phyloP scores from a whole-genome alignment of 2,113 vertebrate genomes.

The Nyctereutes procyonoides region DNA sequence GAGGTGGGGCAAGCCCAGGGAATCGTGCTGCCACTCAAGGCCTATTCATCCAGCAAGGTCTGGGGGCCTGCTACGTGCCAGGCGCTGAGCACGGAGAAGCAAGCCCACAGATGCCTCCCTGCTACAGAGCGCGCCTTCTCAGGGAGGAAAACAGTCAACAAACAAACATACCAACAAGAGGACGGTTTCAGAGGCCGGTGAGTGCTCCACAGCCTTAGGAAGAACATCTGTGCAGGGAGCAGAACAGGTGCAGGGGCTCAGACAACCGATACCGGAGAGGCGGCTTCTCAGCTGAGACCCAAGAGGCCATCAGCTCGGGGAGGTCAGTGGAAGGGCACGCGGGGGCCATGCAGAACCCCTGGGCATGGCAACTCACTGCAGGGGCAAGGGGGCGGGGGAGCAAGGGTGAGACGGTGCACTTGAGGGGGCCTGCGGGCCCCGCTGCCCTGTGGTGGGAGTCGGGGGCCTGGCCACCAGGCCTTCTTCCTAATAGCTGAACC shows the following conservation, averaged over 20 bases:
- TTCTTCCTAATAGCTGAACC: neutral
- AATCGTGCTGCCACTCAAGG: rapidly evolving
- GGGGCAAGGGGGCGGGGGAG: rapidly evolving
- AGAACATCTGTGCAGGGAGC: neutral
- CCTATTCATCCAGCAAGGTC: neutral
- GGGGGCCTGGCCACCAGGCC: neutral
- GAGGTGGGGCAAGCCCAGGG: neutral
- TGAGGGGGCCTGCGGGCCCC: neutral
- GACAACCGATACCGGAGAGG: rapidly evolving
- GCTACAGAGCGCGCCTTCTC: neutral
- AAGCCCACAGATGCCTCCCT: neutral
- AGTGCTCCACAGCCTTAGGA: rapidly evolving
- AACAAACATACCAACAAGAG: neutral
- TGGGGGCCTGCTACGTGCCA: neutral
- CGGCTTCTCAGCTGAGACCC: neutral
- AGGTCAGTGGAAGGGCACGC: neutral
- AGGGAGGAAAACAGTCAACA: neutral
- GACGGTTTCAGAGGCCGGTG: neutral
- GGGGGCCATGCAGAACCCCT: neutral
- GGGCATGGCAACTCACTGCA: neutral
- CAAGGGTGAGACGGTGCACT: rapidly evolving
- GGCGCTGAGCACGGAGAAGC: neutral
- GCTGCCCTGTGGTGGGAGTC: neutral
- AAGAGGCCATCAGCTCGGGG: neutral
- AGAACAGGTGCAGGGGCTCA: neutral